A percentile compares a stretch with the other conserved stretches of the same genome.
These are phyloP conservation scores for Alitta virens DNA, from an alignment of 2,888 invertebrate species.

Conservation along the genomic window DNA sequence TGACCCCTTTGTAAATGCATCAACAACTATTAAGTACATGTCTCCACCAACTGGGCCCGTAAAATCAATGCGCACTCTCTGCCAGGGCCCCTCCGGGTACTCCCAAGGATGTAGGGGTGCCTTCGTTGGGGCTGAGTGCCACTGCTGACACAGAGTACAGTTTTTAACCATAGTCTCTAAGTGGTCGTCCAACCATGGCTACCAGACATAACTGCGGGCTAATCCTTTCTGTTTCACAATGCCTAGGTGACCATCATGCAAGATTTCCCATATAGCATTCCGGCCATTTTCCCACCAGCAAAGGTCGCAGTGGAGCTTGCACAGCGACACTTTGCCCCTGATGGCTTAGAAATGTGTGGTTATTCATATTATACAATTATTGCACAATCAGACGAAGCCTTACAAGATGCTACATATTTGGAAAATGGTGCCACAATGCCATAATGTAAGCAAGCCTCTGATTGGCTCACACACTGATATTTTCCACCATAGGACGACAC, in stretches of 20 bases:
- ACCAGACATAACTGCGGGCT: conserved; percentile 30
- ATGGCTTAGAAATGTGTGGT: too few species aligned
- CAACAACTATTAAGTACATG: conserved; percentile 30
- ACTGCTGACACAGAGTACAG: conserved; percentile 18
- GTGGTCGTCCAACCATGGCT: conserved; percentile 30
- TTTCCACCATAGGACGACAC: too few species aligned
- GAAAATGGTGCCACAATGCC: too few species aligned
- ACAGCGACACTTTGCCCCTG: too few species aligned
- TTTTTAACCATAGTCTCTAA: conserved; percentile 12
- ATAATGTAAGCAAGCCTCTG: too few species aligned
- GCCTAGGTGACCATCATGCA: conserved; percentile 30
- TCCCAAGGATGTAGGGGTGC: conserved; percentile 37
- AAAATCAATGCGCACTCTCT: conserved; percentile 35
- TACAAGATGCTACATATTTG: too few species aligned
- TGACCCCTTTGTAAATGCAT: conserved; percentile 33
- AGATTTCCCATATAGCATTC: too few species aligned
- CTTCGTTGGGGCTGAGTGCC: conserved; percentile 20
- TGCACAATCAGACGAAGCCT: too few species aligned
- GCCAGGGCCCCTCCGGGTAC: conserved; percentile 35
- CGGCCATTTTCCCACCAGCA: too few species aligned
- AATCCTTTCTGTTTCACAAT: conserved; percentile 30
- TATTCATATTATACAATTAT: too few species aligned
- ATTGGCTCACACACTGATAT: too few species aligned
- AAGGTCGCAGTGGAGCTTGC: too few species aligned
- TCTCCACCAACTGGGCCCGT: conserved; percentile 31